Conservation (phyloP, 30 jellyfish, hydroid and myxozoan genomes). For the Sanderia malayensis region DNA sequence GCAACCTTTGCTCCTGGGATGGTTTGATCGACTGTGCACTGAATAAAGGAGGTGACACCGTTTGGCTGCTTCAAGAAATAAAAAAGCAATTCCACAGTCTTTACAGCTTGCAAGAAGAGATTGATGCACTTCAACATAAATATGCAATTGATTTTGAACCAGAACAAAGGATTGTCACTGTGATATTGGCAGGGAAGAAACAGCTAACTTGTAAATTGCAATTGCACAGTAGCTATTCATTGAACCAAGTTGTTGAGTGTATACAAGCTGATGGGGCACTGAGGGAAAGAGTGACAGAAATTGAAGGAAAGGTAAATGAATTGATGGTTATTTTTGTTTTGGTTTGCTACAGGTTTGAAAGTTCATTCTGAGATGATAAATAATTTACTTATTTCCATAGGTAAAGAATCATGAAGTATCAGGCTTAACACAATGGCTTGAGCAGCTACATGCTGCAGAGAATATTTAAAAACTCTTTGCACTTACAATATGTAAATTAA, state of each 20-base stretch:
- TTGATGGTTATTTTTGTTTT: background rate
- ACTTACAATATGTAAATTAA: too few relatives aligned
- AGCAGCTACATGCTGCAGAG: conserved; percentile 12
- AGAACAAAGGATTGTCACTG: conserved; percentile 31
- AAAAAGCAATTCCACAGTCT: background rate
- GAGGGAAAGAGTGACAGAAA: conserved; percentile 5
- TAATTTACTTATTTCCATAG: background rate
- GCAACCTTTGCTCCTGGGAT: conserved; percentile 25
- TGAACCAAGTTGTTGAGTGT: conserved; percentile 12
- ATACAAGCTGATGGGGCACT: conserved; percentile 18
- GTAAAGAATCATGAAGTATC: background rate
- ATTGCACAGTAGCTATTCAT: conserved; percentile 14
- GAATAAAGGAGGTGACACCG: background rate
- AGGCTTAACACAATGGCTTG: conserved; percentile 35
- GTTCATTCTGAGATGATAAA: background rate
- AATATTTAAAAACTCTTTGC: too few relatives aligned
- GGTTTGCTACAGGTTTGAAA: background rate
- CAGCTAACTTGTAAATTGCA: conserved; percentile 16
- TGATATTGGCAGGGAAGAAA: conserved; percentile 32
- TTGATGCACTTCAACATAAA: conserved; percentile 17
- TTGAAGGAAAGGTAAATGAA: conserved; percentile 5
- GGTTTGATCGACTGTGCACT: conserved; percentile 21
- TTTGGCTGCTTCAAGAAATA: conserved; percentile 13
- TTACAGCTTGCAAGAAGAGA: conserved; percentile 10
- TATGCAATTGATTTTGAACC: conserved; percentile 54